A percentile compares a stretch with the other conserved stretches of the same genome.
phyloP scores from a whole-genome alignment of 1,140 invertebrate genomes.

The Bombyx mori region ASM3026992v2 NC_085126.1:1280501-1281000 shows the following conservation, averaged over 20 bases:
- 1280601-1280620: constrained; percentile 48
- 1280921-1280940: no score
- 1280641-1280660: constrained; percentile 8
- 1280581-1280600: constrained; percentile 8
- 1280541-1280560: constrained; percentile 21
- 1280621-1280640: constrained; percentile 38
- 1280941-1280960: no score
- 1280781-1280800: constrained; percentile 47
- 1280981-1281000: no score
- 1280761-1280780: constrained; percentile 43
- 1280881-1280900: constrained; percentile 32
- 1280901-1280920: background rate
- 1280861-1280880: constrained; percentile 15
- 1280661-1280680: constrained; percentile 11
- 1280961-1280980: no score
- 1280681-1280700: constrained; percentile 18
- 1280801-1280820: constrained; percentile 33
- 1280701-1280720: constrained; percentile 9
- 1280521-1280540: constrained; percentile 23
- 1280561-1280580: constrained; percentile 37
- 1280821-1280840: constrained; percentile 29
- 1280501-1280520: constrained; percentile 7
- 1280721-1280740: constrained; percentile 23
- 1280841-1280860: constrained; percentile 22
- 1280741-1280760: constrained; percentile 31